A percentile compares a stretch with the other conserved stretches of the same genome.
Evolutionary conservation across 2,113 vertebrate genomes (phyloP).

Genomic region (Eretmochelys imbricata): DNA sequence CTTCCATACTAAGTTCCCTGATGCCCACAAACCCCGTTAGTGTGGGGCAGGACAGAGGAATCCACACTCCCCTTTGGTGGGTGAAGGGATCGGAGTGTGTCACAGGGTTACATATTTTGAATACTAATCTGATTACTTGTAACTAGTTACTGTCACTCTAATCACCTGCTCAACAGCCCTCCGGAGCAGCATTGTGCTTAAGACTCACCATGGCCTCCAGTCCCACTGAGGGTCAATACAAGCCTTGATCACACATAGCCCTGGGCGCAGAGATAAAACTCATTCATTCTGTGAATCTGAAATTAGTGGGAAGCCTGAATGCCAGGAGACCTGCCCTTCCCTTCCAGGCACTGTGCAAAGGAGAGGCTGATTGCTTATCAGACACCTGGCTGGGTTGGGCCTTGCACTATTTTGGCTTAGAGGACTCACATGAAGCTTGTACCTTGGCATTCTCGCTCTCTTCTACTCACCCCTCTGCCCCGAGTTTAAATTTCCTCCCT

Average conservation of each 20-base stretch:
- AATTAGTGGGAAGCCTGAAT: not conserved
- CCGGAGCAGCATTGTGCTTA: too few relatives aligned
- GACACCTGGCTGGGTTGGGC: not conserved
- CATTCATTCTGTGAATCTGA: rapidly evolving
- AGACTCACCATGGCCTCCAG: not conserved
- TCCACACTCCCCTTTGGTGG: not conserved
- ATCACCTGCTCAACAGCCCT: not conserved
- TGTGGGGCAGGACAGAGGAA: not conserved
- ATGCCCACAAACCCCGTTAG: not conserved
- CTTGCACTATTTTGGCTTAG: not conserved
- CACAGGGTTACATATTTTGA: not conserved
- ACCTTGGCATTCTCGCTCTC: not conserved
- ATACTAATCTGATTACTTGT: not conserved
- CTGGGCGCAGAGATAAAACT: not conserved
- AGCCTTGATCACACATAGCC: not conserved
- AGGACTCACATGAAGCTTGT: not conserved
- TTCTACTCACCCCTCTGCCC: not conserved
- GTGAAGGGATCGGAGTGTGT: not conserved
- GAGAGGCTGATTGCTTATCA: rapidly evolving
- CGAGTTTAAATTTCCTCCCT: not conserved
- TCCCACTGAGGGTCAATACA: not conserved
- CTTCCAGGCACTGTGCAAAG: rapidly evolving
- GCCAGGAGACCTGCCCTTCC: not conserved
- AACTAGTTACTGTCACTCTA: not conserved
- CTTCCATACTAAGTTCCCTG: not conserved